Base-by-base conservation (phyloP, 2,113 vertebrate genomes). In the Halcyon malimbica region DNA sequence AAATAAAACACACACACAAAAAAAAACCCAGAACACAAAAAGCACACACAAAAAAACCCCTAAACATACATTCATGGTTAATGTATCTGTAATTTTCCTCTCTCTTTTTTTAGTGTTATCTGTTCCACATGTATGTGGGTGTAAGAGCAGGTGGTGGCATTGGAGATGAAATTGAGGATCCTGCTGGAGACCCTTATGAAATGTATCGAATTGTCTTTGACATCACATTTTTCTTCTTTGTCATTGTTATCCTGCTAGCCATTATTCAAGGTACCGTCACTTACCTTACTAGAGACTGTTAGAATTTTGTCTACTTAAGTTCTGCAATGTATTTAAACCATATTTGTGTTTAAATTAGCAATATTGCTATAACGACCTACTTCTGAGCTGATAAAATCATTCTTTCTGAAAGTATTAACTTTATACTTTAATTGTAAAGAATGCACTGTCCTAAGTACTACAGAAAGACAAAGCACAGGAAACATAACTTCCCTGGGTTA, bases 211-310 rank as follows among this genome's bases (percentile, higher is more conserved):
- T 99, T 89, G 99, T 99, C 77, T 99, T 99, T 60, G 99, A 99
- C 97, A 99, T 99, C 92, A 99, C 99, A 12, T 99, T 99, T 97
- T 99, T 99, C 98, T 99, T 99, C 98, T 99, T 99, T 25, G 99
- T 99, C 94, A 99, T 99, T 75, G 99, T 99, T 96, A 99, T 99
- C 97, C 97, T 99, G 53, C 97, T 99, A 97, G 99, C 99, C 95
- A 99, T 99, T 95, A 99, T 99, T 96, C 99, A 99, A 98, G 99
- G 99, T 99, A 97, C 31, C 25, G 18, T 51, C 64, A 41, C 46
- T 89, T 84, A 74, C 23, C n/a, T 48, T 42, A 60, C 24, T 4
- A 79, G 21, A 57, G n/a, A 41, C 26, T 56, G 17, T 17, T 31
- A 62, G 35, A 51, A 73, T 83, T 89, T 39, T n/a, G 17, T 57